These are phyloP conservation scores for Sebastiscus tertius DNA, from an alignment of 2,797 vertebrate genomes.

Conservation along the genomic window DNA sequence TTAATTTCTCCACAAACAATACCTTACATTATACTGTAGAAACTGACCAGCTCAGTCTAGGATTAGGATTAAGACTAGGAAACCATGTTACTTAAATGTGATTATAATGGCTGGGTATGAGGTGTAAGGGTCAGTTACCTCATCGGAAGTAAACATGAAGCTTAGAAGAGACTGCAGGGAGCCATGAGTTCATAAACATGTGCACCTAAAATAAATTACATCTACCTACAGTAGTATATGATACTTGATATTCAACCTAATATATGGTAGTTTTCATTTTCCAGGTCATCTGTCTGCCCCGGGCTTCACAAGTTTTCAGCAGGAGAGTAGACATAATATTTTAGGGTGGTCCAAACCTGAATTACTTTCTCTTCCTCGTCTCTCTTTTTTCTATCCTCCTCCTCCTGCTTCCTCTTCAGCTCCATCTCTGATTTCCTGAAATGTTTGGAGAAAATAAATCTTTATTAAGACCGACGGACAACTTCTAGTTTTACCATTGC, in stretches of 20 bases:
- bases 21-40: not conserved
- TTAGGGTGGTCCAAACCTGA: slow-evolving; percentile 81
- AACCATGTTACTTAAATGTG: slow-evolving; percentile 7
- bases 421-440: slow-evolving; percentile 96
- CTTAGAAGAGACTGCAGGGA: not conserved
- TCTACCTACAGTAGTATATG: not conserved
- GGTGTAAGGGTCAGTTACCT: not conserved
- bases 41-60: not conserved
- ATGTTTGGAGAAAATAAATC: slow-evolving; percentile 8
- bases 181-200: not conserved
- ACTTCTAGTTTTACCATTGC: not conserved
- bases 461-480: not conserved
- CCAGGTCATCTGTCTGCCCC: not conserved
- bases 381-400: slow-evolving; percentile 94
- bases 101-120: slow-evolving; percentile 1
- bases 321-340: not conserved
- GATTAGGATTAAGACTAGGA: slow-evolving; percentile 27
- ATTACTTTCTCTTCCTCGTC: slow-evolving; percentile 91
- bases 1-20: slow-evolving; percentile 8
- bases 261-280: not conserved
- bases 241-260: not conserved
- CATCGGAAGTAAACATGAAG: not conserved
- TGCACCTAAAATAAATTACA: not conserved
- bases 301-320: not conserved
- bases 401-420: slow-evolving; percentile 94